These are phyloP conservation scores for Spodoptera litura DNA, from an alignment of 1,140 invertebrate species.

Conservation along the genomic window DNA sequence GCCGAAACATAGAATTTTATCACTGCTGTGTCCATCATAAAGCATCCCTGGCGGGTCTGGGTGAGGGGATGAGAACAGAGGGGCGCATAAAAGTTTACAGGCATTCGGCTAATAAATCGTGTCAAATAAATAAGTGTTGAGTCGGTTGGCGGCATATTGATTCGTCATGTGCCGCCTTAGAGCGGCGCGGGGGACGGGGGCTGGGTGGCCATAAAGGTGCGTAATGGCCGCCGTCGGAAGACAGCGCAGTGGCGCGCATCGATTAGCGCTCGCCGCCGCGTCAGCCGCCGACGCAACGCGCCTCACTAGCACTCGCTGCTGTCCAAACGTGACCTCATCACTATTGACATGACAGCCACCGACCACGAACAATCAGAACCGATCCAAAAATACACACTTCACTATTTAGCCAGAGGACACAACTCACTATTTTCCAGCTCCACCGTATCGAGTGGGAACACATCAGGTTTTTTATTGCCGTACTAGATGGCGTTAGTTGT, in stretches of 20 bases:
- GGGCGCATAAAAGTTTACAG: constrained; percentile 83
- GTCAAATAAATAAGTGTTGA: constrained; percentile 86
- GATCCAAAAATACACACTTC: constrained; percentile 10
- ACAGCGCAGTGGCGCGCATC: constrained; percentile 85
- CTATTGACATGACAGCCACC: background rate
- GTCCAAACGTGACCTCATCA: constrained; percentile 33
- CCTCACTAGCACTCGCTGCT: constrained; percentile 45
- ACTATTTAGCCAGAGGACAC: constrained; percentile 28
- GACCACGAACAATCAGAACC: background rate
- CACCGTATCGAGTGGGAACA: constrained; percentile 1
- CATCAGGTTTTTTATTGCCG: constrained; percentile 35
- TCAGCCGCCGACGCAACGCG: constrained; percentile 80
- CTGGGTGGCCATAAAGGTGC: constrained; percentile 82
- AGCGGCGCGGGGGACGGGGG: constrained; percentile 65
- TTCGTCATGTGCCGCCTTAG: constrained; percentile 85
- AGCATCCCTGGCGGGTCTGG: constrained; percentile 61
- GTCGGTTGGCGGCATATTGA: constrained; percentile 85
- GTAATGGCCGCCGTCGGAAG: constrained; percentile 84
- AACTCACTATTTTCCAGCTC: constrained; percentile 20
- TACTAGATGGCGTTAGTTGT: constrained; percentile 56
- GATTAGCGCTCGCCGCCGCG: constrained; percentile 78
- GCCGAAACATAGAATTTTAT: constrained; percentile 80
- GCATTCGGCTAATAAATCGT: constrained; percentile 85
- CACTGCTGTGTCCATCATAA: constrained; percentile 79
- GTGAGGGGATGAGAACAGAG: constrained; percentile 57